Conservation (phyloP, 2,797 vertebrate species). For the Enteromius trimaculatus region DNA sequence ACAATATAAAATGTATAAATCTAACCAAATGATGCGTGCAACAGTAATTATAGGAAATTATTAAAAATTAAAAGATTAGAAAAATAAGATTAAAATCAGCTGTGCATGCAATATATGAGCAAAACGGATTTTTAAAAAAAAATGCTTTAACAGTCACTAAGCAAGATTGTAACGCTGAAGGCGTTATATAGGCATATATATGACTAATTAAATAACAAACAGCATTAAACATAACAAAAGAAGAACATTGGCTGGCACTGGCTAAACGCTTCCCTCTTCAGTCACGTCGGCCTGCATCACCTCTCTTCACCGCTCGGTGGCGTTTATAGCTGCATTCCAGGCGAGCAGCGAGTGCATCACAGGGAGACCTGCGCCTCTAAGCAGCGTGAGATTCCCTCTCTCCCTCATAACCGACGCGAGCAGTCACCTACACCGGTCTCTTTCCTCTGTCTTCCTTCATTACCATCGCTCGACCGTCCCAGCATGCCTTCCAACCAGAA, state of each 20-base stretch:
- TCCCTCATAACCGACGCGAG: slow-evolving; percentile 34
- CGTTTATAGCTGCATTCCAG: slow-evolving; percentile 18
- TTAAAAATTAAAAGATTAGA: not conserved
- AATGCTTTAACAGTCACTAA: not conserved
- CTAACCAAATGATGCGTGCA: not conserved
- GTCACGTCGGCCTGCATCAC: not conserved
- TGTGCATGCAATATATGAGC: not conserved
- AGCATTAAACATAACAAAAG: not conserved
- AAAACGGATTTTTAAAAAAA: not conserved
- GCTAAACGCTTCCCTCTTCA: not conserved
- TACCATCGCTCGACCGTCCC: slow-evolving; percentile 51
- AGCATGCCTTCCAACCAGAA: slow-evolving; percentile 78
- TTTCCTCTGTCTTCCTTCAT: slow-evolving; percentile 3
- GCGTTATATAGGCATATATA: not conserved
- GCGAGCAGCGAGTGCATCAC: slow-evolving; percentile 29
- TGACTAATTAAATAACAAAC: not conserved
- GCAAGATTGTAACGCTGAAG: not conserved
- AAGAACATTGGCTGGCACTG: not conserved
- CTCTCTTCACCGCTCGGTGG: slow-evolving; percentile 52
- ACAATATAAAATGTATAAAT: not conserved
- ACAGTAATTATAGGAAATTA: not conserved
- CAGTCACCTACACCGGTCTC: not conserved
- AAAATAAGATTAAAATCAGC: not conserved
- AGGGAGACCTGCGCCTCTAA: slow-evolving; percentile 14
- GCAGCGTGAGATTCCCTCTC: slow-evolving; percentile 32